Evolutionary conservation across 2,797 vertebrate species (phyloP).

Genomic region (Molossus molossus): DNA sequence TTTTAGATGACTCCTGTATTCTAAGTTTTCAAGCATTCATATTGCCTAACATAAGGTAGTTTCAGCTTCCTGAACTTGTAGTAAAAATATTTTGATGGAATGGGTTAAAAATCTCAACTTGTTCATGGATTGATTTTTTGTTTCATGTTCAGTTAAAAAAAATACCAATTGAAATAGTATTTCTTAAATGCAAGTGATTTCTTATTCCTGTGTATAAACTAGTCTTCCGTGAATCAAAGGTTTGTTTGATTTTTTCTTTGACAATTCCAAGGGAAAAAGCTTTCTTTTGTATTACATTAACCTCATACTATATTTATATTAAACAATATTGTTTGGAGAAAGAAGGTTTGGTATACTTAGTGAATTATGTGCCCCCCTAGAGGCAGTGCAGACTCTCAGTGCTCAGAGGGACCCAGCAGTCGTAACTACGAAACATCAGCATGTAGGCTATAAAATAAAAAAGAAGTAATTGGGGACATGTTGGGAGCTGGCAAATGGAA

Average conservation of each 20-base stretch:
- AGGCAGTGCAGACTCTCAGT: constrained; percentile 56
- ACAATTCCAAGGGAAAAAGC: constrained; percentile 58
- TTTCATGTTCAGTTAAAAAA: constrained; percentile 70
- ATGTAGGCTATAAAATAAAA: constrained; percentile 78
- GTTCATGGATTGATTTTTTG: constrained; percentile 70
- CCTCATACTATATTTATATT: constrained; percentile 81
- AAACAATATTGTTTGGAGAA: constrained; percentile 76
- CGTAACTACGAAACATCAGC: constrained; percentile 81
- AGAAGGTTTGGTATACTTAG: constrained; percentile 63
- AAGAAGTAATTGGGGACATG: constrained; percentile 81
- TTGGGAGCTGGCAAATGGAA: constrained; percentile 80
- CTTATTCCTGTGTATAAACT: constrained; percentile 61
- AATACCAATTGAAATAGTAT: constrained; percentile 63
- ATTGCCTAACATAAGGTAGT: constrained; percentile 39
- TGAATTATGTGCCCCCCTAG: constrained; percentile 63
- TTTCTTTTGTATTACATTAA: constrained; percentile 78
- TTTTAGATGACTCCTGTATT: constrained; percentile 43
- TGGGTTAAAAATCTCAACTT: constrained; percentile 76
- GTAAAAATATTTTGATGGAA: constrained; percentile 79
- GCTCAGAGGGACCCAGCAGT: constrained; percentile 70
- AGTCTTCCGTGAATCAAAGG: constrained; percentile 51
- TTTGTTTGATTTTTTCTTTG: constrained; percentile 15
- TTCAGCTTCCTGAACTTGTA: constrained; percentile 47
- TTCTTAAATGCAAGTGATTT: constrained; percentile 72
- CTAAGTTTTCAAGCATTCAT: constrained; percentile 47